phyloP scores from a whole-genome alignment of 2,797 vertebrate genomes.

The Telmatherina bonti region DNA sequence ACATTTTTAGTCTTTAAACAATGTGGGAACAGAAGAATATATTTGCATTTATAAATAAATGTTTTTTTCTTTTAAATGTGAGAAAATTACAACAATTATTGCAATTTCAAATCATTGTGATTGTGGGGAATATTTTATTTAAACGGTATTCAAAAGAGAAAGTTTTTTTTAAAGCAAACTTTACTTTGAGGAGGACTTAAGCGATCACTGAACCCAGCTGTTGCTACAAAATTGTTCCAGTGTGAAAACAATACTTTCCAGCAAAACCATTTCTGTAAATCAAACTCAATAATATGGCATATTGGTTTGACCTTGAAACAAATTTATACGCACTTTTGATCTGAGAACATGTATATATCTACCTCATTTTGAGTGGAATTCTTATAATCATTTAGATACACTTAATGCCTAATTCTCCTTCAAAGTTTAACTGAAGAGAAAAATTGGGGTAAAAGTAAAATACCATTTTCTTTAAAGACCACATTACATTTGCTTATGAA shows the following conservation, averaged over 20 bases:
- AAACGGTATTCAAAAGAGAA: neutral
- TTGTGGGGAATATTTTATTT: constrained; percentile 12
- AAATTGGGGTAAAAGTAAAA: neutral
- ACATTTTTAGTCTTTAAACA: constrained; percentile 10
- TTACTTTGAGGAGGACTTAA: constrained; percentile 6
- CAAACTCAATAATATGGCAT: too few species aligned
- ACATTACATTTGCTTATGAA: neutral
- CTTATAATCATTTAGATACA: too few species aligned
- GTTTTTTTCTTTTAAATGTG: too few species aligned
- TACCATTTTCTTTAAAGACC: too few species aligned
- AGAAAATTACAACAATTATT: neutral
- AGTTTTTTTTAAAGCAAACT: neutral
- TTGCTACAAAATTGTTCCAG: constrained; percentile 15
- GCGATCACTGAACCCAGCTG: constrained; percentile 21
- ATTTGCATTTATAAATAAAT: neutral
- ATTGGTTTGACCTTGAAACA: neutral
- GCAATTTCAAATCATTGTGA: neutral
- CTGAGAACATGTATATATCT: too few species aligned
- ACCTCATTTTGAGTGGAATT: too few species aligned
- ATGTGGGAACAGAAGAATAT: neutral
- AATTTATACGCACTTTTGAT: too few species aligned
- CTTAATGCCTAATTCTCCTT: too few species aligned
- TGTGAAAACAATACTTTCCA: neutral
- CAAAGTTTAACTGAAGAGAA: neutral
- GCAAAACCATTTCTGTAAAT: neutral